Evolutionary conservation across 2,888 invertebrate species (phyloP).

Genomic region (Cryptocephalus primarius): DNA sequence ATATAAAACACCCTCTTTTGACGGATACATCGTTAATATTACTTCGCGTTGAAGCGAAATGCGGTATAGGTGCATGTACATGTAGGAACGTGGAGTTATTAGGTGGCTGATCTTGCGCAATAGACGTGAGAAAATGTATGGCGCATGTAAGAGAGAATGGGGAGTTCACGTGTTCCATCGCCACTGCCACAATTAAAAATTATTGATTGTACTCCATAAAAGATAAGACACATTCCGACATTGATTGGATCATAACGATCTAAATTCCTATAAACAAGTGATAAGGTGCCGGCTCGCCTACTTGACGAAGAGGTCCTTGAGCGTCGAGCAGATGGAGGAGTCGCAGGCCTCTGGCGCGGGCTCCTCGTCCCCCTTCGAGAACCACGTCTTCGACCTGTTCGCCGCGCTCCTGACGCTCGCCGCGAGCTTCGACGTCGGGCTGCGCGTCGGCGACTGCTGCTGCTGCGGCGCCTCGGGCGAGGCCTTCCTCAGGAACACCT

Average conservation of each 20-base stretch:
- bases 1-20: too few relatives aligned
- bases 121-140: too few relatives aligned
- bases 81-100: too few relatives aligned
- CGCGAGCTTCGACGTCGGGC: constrained; percentile 14
- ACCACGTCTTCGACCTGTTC: constrained; percentile 40
- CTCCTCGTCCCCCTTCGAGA: constrained; percentile 54
- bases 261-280: neutral
- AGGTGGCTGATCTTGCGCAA: too few relatives aligned
- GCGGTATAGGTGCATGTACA: too few relatives aligned
- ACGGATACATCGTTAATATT: too few relatives aligned
- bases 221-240: constrained; percentile 28
- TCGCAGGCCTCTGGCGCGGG: constrained; percentile 58
- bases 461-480: constrained; percentile 31
- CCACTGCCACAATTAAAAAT: neutral
- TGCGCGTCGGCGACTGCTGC: neutral
- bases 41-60: too few relatives aligned
- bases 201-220: constrained; percentile 25
- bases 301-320: constrained; percentile 82
- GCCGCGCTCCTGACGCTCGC: constrained; percentile 22
- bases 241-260: constrained; percentile 9
- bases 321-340: constrained; percentile 68
- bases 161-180: neutral
- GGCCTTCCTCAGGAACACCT: constrained; percentile 62
- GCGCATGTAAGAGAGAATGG: too few relatives aligned
- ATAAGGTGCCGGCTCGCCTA: constrained; percentile 30